phyloP scores from a whole-genome alignment of 2,888 invertebrate species.

The Lymantria monacha region DNA sequence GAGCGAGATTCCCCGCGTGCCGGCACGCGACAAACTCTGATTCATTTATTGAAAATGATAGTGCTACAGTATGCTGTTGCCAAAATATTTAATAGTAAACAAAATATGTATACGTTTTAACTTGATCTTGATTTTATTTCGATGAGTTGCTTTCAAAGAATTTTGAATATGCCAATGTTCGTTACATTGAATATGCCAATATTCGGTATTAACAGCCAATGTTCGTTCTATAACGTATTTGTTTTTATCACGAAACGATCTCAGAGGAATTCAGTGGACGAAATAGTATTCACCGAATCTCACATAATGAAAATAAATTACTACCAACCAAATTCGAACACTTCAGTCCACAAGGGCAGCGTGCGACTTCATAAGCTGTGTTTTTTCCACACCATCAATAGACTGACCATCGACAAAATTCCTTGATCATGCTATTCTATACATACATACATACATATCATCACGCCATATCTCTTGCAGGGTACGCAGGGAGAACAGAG shows the following conservation, averaged over 20 bases:
- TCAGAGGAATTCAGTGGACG: background rate
- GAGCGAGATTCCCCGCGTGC: conserved; percentile 33
- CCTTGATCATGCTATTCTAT: too few relatives aligned
- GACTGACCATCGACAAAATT: too few relatives aligned
- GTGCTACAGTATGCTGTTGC: conserved; percentile 24
- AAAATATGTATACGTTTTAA: conserved; percentile 18
- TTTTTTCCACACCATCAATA: too few relatives aligned
- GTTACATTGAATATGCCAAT: too few relatives aligned
- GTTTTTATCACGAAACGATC: background rate
- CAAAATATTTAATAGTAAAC: conserved; percentile 44
- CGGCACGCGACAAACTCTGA: conserved; percentile 36
- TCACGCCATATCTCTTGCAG: too few relatives aligned
- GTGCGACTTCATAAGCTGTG: too few relatives aligned
- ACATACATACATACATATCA: too few relatives aligned
- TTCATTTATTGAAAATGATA: conserved; percentile 42
- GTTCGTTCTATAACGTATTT: background rate
- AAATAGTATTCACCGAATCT: too few relatives aligned
- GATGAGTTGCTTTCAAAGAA: conserved; percentile 14
- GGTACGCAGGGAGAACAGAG: too few relatives aligned
- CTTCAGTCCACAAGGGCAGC: too few relatives aligned
- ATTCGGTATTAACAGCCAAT: conserved; percentile 8
- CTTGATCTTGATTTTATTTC: conserved; percentile 19
- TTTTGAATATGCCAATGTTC: conserved; percentile 17
- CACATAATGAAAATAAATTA: too few relatives aligned
- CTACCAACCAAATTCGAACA: too few relatives aligned